These are phyloP conservation scores for Andricus grossulariae DNA, from an alignment of 1,140 invertebrate species.

Conservation along the genomic window DNA sequence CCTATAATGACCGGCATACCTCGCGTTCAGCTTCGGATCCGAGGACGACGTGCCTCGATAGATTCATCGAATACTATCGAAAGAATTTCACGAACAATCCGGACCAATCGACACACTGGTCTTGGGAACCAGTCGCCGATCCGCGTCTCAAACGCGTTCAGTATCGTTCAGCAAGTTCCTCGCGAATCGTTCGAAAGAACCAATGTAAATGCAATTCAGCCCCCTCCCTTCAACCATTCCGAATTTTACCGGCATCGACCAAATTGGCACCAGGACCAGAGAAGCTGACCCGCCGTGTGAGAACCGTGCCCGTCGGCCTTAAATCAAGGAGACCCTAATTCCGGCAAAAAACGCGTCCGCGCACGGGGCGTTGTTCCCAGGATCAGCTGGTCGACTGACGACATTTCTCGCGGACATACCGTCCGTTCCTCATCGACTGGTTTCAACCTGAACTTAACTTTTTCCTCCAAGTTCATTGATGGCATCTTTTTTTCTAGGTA, in stretches of 20 bases:
- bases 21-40: constrained; percentile 62
- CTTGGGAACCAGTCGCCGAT: constrained; percentile 70
- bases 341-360: constrained; percentile 66
- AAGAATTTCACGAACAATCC: constrained; percentile 74
- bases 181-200: constrained; percentile 50
- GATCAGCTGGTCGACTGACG: constrained; percentile 74
- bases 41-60: constrained; percentile 73
- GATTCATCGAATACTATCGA: constrained; percentile 77
- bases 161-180: constrained; percentile 55
- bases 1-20: constrained; percentile 69
- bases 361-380: constrained; percentile 73
- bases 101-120: constrained; percentile 72
- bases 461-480: neutral
- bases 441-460: constrained; percentile 41
- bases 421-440: constrained; percentile 69
- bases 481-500: neutral
- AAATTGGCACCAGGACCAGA: constrained; percentile 57
- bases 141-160: constrained; percentile 64
- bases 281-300: constrained; percentile 63
- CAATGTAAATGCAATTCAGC: constrained; percentile 61
- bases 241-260: constrained; percentile 56
- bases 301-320: constrained; percentile 68
- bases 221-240: constrained; percentile 39
- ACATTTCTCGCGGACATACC: constrained; percentile 71
- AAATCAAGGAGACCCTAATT: constrained; percentile 74